These are phyloP conservation scores for Metridium senile DNA, from an alignment of 92 coral and sea anemone genomes.

Conservation along the genomic window DNA sequence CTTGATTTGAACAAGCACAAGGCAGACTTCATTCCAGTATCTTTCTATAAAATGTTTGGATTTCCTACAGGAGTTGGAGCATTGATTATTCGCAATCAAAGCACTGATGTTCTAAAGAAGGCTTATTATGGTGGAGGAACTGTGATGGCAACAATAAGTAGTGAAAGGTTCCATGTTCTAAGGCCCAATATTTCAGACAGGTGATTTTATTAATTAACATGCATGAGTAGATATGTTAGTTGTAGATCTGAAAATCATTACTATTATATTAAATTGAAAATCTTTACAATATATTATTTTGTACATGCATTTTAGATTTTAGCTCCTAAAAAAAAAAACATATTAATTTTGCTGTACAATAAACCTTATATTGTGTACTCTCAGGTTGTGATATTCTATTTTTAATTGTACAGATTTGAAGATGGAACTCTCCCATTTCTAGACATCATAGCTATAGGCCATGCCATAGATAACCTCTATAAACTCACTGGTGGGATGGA, in stretches of 20 bases:
- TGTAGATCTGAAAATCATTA: neutral
- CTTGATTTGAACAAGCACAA: constrained; percentile 61
- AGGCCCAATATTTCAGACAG: constrained; percentile 70
- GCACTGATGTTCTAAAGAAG: constrained; percentile 68
- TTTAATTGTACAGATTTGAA: constrained; percentile 63
- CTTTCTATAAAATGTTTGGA: constrained; percentile 97
- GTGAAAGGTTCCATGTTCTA: constrained; percentile 71
- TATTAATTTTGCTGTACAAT: neutral
- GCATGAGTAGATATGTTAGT: neutral
- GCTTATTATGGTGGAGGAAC: constrained; percentile 95
- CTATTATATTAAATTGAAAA: too few species aligned
- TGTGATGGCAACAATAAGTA: constrained; percentile 78
- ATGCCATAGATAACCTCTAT: constrained; percentile 65
- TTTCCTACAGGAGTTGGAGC: constrained; percentile 98
- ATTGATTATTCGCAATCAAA: constrained; percentile 67
- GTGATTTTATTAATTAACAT: constrained; percentile 24
- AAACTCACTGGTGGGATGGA: constrained; percentile 68
- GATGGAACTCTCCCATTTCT: constrained; percentile 94
- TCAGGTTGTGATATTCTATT: neutral
- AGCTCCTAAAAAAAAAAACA: neutral
- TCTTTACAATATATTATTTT: neutral
- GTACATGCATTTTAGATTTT: neutral
- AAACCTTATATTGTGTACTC: too few species aligned
- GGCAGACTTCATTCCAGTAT: constrained; percentile 89
- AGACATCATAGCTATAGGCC: constrained; percentile 81